Conservation (phyloP, 1,140 invertebrate genomes). For the Anadara kagoshimensis region DNA sequence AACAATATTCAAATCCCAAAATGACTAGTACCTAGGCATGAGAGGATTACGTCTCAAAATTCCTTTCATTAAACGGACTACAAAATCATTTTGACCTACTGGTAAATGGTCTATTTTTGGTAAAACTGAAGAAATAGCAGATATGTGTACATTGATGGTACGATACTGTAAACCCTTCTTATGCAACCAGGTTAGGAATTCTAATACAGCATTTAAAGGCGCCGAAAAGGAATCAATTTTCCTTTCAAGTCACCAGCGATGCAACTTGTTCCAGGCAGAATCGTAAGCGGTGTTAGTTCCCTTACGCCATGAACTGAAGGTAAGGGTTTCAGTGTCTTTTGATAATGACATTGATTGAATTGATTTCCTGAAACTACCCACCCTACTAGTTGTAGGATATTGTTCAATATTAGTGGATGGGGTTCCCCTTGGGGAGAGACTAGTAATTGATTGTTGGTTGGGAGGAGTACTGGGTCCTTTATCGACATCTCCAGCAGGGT, state of each 20-base stretch:
- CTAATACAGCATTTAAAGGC: conserved; percentile 4
- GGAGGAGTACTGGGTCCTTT: conserved; percentile 43
- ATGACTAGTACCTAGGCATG: too few relatives aligned
- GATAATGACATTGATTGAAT: too few relatives aligned
- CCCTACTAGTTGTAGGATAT: too few relatives aligned
- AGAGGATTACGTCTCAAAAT: too few relatives aligned
- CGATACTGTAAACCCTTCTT: conserved; percentile 19
- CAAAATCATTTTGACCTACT: conserved; percentile 2
- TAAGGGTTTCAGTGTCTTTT: not conserved
- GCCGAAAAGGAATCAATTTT: too few relatives aligned
- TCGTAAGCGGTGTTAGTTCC: conserved; percentile 24
- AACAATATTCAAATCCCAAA: conserved; percentile 17
- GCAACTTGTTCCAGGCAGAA: conserved; percentile 36
- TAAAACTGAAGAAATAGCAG: conserved; percentile 11
- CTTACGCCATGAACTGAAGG: conserved; percentile 2
- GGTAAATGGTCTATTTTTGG: conserved; percentile 17
- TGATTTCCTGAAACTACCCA: too few relatives aligned
- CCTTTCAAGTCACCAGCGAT: conserved; percentile 20
- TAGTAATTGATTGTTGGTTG: conserved; percentile 2
- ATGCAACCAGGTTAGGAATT: conserved; percentile 14
- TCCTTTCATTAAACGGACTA: conserved; percentile 27
- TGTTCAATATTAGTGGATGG: conserved; percentile 21
- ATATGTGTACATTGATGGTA: conserved; percentile 33
- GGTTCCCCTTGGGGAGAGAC: not conserved
- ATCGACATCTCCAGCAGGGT: conserved; percentile 14